These are phyloP conservation scores for Maniola jurtina DNA, from an alignment of 1,140 invertebrate genomes.

Conservation along the genomic window DNA sequence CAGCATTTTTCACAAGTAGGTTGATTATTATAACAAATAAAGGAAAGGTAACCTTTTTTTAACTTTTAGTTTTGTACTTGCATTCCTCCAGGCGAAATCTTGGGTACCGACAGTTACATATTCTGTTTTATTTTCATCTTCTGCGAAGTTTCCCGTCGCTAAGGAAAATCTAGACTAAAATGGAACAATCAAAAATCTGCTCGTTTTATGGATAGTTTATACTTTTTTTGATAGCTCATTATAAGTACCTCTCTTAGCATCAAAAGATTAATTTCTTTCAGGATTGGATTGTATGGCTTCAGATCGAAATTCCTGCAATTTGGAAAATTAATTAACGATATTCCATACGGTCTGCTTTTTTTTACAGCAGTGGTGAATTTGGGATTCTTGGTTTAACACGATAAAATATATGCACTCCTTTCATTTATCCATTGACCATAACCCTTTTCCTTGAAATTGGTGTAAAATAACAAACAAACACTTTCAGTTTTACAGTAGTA, in stretches of 20 bases:
- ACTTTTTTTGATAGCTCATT: neutral
- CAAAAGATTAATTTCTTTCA: constrained; percentile 38
- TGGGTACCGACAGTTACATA: constrained; percentile 36
- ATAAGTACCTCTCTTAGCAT: constrained; percentile 38
- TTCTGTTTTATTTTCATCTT: constrained; percentile 33
- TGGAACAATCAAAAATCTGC: neutral
- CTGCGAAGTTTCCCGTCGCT: constrained; percentile 28
- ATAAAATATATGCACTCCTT: too few relatives aligned
- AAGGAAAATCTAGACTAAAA: constrained; percentile 42
- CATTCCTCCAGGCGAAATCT: constrained; percentile 47
- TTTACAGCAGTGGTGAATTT: too few relatives aligned
- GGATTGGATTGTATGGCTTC: constrained; percentile 51
- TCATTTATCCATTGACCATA: too few relatives aligned
- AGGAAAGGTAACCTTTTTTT: neutral
- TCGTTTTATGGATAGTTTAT: too few relatives aligned
- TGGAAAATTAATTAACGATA: neutral
- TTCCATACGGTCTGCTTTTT: too few relatives aligned
- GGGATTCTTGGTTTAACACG: too few relatives aligned
- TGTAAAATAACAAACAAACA: too few relatives aligned
- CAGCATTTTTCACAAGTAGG: too few relatives aligned
- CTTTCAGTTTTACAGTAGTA: too few relatives aligned
- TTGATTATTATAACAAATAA: too few relatives aligned
- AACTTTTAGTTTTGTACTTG: neutral
- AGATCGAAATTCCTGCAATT: constrained; percentile 57
- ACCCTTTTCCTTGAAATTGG: too few relatives aligned